Evolutionary conservation across 2,888 invertebrate species (phyloP), one percentile per base, ranked within the genome.

Genomic region (Malthinus seriepunctatus): DNA sequence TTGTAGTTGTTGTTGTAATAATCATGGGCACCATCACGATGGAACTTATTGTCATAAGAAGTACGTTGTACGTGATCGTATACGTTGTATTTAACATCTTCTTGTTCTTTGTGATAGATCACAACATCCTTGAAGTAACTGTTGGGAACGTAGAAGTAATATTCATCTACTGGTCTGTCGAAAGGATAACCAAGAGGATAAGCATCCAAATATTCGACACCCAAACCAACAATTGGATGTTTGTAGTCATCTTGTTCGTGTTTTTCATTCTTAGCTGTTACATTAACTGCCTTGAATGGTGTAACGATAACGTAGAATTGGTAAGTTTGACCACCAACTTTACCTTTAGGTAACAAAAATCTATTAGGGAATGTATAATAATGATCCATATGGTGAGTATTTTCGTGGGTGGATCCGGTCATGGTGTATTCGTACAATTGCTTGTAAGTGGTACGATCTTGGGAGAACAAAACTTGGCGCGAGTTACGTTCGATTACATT

Each of bases 401-500:
- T 79, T 57, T 81, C 80, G 32, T 81, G 82, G 32, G 84, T 76
- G 46, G 79, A 62, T 45, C 86, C 83, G n/a, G 81, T 73, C 65
- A 86, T 83, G 33, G 90, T 78, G 67, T 83, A 83, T 68, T 86
- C 84, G 81, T 84, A 84, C 56, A 90, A 78, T 63, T 87, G 83
- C 12, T 83, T 82, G 70, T 86, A 85, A 70, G 86, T 83, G 32
- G 86, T 83, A 59, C 84, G 83, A 74, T 91, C 89, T 50, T 83
- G 80, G 45, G 82, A 80, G 61, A 84, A 83, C 72, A 84, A 85
- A 79, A 86, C 87, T 50, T 91, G 87, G 38, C 82, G 74, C 45
- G 89, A 89, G 75, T 82, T 84, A 65, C 91, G 87, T 15, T 85
- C 81, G 68, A 92, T 83, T n/a, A 81, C 80, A 75, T 90, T 91